phyloP scores from a whole-genome alignment of 2,888 invertebrate species.

The Cosmorhoe ocellata region DNA sequence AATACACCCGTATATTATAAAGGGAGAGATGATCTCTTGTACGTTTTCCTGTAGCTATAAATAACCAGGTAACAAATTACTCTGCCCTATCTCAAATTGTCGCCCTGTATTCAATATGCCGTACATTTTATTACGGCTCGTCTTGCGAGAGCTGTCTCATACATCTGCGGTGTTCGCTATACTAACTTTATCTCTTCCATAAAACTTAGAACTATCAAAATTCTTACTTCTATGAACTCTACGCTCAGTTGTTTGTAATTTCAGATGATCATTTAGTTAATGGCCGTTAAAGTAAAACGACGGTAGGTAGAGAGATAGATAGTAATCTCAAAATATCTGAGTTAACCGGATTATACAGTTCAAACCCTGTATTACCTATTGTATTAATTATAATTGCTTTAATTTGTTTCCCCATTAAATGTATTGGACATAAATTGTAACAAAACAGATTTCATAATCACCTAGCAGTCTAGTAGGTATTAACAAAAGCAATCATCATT shows the following conservation, averaged over 20 bases:
- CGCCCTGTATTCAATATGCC: too few relatives aligned
- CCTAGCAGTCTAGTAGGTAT: conserved; percentile 1
- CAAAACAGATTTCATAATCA: conserved; percentile 10
- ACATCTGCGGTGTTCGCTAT: too few relatives aligned
- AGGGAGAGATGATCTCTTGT: too few relatives aligned
- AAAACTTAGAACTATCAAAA: too few relatives aligned
- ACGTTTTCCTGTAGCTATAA: too few relatives aligned
- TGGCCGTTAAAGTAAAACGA: background rate
- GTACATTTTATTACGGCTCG: too few relatives aligned
- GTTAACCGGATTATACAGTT: background rate
- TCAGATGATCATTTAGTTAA: conserved; percentile 5
- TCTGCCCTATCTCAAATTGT: too few relatives aligned
- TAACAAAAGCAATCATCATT: conserved; percentile 27
- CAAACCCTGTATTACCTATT: background rate
- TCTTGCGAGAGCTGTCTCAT: too few relatives aligned
- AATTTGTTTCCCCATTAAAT: conserved; percentile 1
- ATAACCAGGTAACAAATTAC: too few relatives aligned
- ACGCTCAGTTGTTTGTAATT: background rate
- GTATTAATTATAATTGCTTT: background rate
- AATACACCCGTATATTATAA: too few relatives aligned
- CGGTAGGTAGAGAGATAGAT: background rate
- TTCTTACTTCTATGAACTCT: background rate
- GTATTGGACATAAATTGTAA: conserved; percentile 3
- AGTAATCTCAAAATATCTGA: conserved; percentile 1
- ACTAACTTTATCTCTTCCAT: too few relatives aligned